A percentile compares a stretch with the other conserved stretches of the same genome.
Evolutionary conservation across 2,888 invertebrate species (phyloP).

Genomic region (Cephonodes hylas): DNA sequence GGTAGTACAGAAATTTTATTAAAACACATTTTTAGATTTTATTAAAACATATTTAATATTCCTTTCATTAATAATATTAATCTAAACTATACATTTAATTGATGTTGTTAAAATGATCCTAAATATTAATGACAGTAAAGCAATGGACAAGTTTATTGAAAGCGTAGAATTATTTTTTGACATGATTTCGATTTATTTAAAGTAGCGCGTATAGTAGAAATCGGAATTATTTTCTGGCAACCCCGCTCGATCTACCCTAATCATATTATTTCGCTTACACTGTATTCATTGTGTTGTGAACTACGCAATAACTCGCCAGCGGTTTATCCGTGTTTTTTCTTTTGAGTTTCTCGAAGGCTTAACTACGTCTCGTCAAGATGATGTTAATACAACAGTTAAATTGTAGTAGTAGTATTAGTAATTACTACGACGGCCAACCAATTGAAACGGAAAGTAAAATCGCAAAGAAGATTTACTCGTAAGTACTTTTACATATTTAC

Average conservation of each 20-base stretch:
- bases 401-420: conserved; percentile 81
- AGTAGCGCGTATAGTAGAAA: not conserved
- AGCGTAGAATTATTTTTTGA: too few relatives aligned
- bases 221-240: not conserved
- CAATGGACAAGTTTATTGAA: too few relatives aligned
- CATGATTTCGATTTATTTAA: too few relatives aligned
- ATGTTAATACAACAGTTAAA: conserved; percentile 79
- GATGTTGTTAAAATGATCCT: too few relatives aligned
- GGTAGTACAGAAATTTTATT: not conserved
- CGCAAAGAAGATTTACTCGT: conserved; percentile 57
- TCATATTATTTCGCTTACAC: conserved; percentile 26
- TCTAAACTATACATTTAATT: too few relatives aligned
- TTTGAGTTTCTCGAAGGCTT: conserved; percentile 66
- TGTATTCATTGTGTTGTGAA: conserved; percentile 39
- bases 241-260: not conserved
- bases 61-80: too few relatives aligned
- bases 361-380: conserved; percentile 76
- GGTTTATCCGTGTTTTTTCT: conserved; percentile 68
- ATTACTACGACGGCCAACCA: conserved; percentile 61
- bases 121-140: too few relatives aligned
- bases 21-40: too few relatives aligned
- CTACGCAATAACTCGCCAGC: conserved; percentile 60
- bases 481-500: conserved; percentile 36
- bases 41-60: too few relatives aligned
- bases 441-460: conserved; percentile 51